Conservation (phyloP, 1,140 invertebrate genomes). For the Sarcophaga peregrina region DNA sequence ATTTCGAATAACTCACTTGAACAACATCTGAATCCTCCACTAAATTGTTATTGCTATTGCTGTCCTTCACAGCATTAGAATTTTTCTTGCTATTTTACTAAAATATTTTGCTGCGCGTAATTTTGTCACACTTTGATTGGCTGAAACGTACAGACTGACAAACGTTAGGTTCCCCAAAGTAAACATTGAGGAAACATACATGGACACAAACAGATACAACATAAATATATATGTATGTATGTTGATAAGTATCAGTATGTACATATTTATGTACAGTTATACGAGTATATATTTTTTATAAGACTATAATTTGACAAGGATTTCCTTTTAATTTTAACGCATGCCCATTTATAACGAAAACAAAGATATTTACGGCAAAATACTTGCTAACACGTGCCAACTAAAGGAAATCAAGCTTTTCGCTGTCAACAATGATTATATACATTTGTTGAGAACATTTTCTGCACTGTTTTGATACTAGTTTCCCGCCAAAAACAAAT, state of each 20-base stretch:
- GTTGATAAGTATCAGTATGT: neutral
- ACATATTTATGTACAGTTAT: neutral
- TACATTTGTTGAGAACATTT: slow-evolving; percentile 22
- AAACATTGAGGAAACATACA: slow-evolving; percentile 23
- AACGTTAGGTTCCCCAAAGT: slow-evolving; percentile 34
- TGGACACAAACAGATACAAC: neutral
- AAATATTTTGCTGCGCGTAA: slow-evolving; percentile 40
- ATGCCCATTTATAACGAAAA: neutral
- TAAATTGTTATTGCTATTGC: slow-evolving; percentile 1
- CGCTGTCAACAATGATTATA: neutral
- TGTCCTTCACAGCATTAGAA: slow-evolving; percentile 14
- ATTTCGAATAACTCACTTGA: neutral
- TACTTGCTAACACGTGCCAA: slow-evolving; percentile 5
- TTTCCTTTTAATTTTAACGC: slow-evolving; percentile 32
- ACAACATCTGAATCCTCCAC: slow-evolving; percentile 13
- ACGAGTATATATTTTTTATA: slow-evolving; percentile 19
- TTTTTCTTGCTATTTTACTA: slow-evolving; percentile 12
- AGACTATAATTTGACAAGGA: slow-evolving; percentile 42
- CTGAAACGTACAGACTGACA: slow-evolving; percentile 27
- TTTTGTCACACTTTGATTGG: slow-evolving; percentile 42
- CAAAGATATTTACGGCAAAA: neutral
- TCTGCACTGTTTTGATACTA: slow-evolving; percentile 6
- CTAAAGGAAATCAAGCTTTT: neutral
- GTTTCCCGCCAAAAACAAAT: slow-evolving; percentile 13
- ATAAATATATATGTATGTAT: neutral